Conservation (phyloP, 2,113 vertebrate species). For the Pterocles orientalis region DNA sequence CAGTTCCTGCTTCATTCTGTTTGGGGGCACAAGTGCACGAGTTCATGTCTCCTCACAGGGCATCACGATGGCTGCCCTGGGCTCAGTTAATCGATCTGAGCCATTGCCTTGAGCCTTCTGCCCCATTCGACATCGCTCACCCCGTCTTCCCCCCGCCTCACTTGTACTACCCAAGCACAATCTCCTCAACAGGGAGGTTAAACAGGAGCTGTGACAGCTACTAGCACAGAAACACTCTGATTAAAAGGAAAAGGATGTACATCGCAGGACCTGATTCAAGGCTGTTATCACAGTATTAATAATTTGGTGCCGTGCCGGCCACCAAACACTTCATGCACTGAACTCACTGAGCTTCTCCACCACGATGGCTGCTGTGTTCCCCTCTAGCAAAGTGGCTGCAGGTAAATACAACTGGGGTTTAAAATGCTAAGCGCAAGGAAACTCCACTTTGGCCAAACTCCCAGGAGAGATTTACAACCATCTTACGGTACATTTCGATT, state of each 20-base stretch:
- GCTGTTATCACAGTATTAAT: not conserved
- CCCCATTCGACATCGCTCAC: rapidly evolving
- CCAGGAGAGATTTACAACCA: not conserved
- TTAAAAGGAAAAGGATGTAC: not conserved
- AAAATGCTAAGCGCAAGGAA: not conserved
- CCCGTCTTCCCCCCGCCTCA: not conserved
- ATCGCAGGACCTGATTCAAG: not conserved
- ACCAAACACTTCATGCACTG: not conserved
- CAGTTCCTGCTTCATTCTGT: not conserved
- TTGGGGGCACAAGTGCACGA: not conserved
- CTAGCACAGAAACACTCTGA: not conserved
- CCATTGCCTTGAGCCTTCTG: not conserved
- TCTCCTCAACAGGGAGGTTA: not conserved
- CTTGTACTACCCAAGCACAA: not conserved
- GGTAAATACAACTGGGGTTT: not conserved
- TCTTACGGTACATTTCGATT: not conserved
- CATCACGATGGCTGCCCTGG: not conserved
- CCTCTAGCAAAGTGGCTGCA: not conserved
- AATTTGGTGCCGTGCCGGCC: not conserved
- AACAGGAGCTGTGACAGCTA: not conserved
- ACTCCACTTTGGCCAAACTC: not conserved
- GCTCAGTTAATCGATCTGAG: not conserved
- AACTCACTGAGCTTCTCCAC: not conserved
- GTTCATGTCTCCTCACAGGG: not conserved
- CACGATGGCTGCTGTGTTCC: not conserved